phyloP scores from a whole-genome alignment of 2,888 invertebrate genomes.

The Cheilosia variabilis region DNA sequence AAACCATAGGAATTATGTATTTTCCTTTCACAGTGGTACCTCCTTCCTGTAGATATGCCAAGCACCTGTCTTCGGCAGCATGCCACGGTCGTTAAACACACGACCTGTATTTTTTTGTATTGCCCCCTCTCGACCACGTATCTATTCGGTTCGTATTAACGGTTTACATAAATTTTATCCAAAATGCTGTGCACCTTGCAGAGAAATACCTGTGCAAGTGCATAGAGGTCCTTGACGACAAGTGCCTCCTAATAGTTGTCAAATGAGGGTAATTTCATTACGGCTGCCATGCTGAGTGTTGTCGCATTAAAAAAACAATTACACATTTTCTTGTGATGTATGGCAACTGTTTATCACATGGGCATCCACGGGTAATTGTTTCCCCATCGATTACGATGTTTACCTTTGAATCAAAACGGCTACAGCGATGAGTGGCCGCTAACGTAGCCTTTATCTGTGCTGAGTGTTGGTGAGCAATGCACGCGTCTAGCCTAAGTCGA shows the following conservation, averaged over 20 bases:
- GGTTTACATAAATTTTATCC: constrained; percentile 24
- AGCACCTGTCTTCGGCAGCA: constrained; percentile 70
- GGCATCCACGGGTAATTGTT: not conserved
- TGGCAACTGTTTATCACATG: constrained; percentile 16
- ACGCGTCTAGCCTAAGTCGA: not conserved
- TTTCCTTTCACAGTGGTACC: constrained; percentile 17
- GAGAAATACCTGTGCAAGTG: constrained; percentile 15
- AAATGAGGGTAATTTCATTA: constrained; percentile 23
- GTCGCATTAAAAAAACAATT: constrained; percentile 41
- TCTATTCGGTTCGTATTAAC: constrained; percentile 18
- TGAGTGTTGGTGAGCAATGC: constrained; percentile 7
- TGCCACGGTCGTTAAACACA: constrained; percentile 75
- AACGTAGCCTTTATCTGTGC: not conserved
- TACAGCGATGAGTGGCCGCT: not conserved
- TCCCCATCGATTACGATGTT: constrained; percentile 12
- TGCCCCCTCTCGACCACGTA: constrained; percentile 33
- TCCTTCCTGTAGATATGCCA: constrained; percentile 30
- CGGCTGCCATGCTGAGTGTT: constrained; percentile 9
- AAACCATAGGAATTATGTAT: constrained; percentile 31
- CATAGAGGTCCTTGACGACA: constrained; percentile 16
- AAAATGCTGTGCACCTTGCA: constrained; percentile 45
- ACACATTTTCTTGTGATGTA: constrained; percentile 16
- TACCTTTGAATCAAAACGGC: constrained; percentile 13
- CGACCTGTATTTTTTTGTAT: constrained; percentile 54
- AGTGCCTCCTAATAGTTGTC: constrained; percentile 25